These are phyloP conservation scores for Neoscelio sp. DNA, from an alignment of 2,888 invertebrate genomes.

Conservation along the genomic window DNA sequence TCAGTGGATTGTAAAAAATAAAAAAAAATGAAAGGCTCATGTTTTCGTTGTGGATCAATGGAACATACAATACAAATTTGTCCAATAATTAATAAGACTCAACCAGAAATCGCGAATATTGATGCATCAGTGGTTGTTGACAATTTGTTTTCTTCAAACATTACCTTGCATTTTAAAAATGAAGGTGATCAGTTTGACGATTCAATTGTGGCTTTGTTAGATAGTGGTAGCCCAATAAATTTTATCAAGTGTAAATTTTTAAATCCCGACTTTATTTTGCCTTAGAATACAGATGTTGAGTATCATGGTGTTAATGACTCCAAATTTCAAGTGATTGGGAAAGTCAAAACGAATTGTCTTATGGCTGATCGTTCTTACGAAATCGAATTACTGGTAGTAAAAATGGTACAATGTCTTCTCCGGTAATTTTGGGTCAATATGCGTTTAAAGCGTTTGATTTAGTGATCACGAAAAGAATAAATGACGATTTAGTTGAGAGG, in stretches of 20 bases:
- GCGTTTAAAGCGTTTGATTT: constrained; percentile 4
- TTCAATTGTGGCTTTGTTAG: too few relatives aligned
- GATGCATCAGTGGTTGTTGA: neutral
- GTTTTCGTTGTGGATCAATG: neutral
- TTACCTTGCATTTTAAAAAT: neutral
- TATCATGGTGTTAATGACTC: constrained; percentile 16
- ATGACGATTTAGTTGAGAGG: neutral
- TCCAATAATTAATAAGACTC: neutral
- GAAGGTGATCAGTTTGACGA: neutral
- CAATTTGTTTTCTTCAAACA: neutral
- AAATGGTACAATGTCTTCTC: too few relatives aligned
- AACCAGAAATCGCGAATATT: neutral
- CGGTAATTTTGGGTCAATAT: neutral
- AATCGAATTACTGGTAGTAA: too few relatives aligned
- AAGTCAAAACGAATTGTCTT: neutral
- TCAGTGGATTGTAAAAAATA: neutral
- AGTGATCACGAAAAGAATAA: neutral
- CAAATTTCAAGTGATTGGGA: neutral
- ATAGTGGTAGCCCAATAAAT: constrained; percentile 2
- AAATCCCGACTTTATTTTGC: neutral
- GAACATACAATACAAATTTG: neutral
- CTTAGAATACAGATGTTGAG: neutral
- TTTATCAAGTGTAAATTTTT: constrained; percentile 6
- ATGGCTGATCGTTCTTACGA: too few relatives aligned
- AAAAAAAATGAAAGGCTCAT: neutral